Conservation (phyloP, 2,797 vertebrate genomes). For the Pangasius larnaudii region DNA sequence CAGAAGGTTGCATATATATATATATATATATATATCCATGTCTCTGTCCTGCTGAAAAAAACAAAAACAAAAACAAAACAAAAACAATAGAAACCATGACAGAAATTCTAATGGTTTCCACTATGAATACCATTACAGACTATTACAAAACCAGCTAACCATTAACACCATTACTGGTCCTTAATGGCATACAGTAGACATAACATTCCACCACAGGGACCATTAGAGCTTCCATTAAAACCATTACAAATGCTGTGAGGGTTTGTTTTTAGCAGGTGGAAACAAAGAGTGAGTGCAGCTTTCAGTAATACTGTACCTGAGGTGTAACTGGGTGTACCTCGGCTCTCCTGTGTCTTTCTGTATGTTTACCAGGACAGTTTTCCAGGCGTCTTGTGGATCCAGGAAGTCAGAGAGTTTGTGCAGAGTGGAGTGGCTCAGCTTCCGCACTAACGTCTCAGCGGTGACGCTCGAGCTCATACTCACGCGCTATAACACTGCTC, state of each 20-base stretch:
- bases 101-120: too few species aligned
- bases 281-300: too few species aligned
- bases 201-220: too few species aligned
- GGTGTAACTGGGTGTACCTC: constrained; percentile 86
- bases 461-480: constrained; percentile 82
- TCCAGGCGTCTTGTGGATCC: constrained; percentile 91
- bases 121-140: too few species aligned
- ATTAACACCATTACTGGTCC: too few species aligned
- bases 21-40: too few species aligned
- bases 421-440: constrained; percentile 74
- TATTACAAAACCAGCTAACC: too few species aligned
- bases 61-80: neutral
- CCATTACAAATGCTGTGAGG: too few species aligned
- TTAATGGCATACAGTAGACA: too few species aligned
- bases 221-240: too few species aligned
- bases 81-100: too few species aligned
- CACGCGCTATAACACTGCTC: neutral
- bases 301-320: constrained; percentile 73
- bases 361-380: constrained; percentile 81
- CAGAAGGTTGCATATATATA: neutral
- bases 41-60: neutral
- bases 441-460: constrained; percentile 81
- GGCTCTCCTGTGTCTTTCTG: constrained; percentile 78
- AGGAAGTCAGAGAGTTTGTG: constrained; percentile 82
- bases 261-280: too few species aligned